Evolutionary conservation across 2,888 invertebrate species (phyloP).

Genomic region (Serripes groenlandicus): DNA sequence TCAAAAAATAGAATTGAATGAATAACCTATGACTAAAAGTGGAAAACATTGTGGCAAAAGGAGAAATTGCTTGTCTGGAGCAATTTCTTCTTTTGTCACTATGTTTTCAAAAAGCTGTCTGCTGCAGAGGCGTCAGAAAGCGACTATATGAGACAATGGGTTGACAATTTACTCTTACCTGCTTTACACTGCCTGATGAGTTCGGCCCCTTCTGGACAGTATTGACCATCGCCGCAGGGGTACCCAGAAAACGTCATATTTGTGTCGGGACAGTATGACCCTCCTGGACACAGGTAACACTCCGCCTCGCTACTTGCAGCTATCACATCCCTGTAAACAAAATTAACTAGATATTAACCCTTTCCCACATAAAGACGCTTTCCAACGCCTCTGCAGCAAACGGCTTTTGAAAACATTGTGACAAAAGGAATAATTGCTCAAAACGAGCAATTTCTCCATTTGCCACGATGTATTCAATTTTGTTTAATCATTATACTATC

Average conservation of each 20-base stretch:
- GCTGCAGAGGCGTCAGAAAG: not conserved
- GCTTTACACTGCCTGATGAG: constrained; percentile 82
- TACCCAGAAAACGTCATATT: constrained; percentile 82
- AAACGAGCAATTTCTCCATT: no score
- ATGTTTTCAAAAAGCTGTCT: not conserved
- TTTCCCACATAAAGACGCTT: not conserved
- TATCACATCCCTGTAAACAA: constrained; percentile 71
- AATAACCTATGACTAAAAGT: not conserved
- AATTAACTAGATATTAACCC: not conserved
- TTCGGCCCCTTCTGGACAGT: constrained; percentile 81
- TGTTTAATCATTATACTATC: no score
- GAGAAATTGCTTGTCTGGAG: not conserved
- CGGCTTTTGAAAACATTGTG: no score
- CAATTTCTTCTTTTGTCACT: not conserved
- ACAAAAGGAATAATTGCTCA: no score
- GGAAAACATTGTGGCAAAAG: not conserved
- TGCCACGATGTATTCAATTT: no score
- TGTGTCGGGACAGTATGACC: constrained; percentile 80
- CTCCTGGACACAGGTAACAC: constrained; percentile 83
- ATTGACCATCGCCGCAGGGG: constrained; percentile 81
- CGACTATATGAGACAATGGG: not conserved
- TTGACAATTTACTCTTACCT: constrained; percentile 29
- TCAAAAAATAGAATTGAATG: no score
- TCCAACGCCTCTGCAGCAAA: no score
- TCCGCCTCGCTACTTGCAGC: constrained; percentile 76